Conservation (phyloP, 2,797 vertebrate species). For the Enoplosus armatus region DNA sequence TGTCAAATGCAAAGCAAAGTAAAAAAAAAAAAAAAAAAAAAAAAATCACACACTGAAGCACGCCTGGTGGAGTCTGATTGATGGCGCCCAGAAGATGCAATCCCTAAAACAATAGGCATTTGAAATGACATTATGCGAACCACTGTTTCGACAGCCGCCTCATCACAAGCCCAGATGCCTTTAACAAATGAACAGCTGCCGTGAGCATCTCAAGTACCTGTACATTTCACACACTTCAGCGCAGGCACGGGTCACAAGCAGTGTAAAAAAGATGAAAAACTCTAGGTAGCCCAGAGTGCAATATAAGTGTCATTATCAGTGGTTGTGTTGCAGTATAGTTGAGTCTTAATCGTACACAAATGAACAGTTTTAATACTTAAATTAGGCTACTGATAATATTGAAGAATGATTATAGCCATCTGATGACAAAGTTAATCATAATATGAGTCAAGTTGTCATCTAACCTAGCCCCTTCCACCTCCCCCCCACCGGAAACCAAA, state of each 20-base stretch:
- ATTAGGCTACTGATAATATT: background rate
- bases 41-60: background rate
- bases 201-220: background rate
- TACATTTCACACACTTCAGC: conserved; percentile 4
- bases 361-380: background rate
- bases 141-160: background rate
- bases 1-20: too few relatives aligned
- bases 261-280: too few relatives aligned
- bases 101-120: background rate
- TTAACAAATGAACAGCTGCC: background rate
- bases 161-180: background rate
- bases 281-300: background rate
- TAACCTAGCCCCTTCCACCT: conserved; percentile 5
- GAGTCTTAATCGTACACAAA: background rate
- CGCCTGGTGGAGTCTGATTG: background rate
- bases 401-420: conserved; percentile 7
- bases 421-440: conserved; percentile 29
- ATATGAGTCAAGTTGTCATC: conserved; percentile 18
- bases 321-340: background rate
- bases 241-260: background rate
- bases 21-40: too few relatives aligned
- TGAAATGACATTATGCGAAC: background rate
- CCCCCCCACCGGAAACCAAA: conserved; percentile 41
- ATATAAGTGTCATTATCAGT: background rate
- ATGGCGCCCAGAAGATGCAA: background rate